Evolutionary conservation across 2,113 vertebrate genomes (phyloP), one percentile per base, ranked within the genome.

Genomic region (Caranx melampygus): DNA sequence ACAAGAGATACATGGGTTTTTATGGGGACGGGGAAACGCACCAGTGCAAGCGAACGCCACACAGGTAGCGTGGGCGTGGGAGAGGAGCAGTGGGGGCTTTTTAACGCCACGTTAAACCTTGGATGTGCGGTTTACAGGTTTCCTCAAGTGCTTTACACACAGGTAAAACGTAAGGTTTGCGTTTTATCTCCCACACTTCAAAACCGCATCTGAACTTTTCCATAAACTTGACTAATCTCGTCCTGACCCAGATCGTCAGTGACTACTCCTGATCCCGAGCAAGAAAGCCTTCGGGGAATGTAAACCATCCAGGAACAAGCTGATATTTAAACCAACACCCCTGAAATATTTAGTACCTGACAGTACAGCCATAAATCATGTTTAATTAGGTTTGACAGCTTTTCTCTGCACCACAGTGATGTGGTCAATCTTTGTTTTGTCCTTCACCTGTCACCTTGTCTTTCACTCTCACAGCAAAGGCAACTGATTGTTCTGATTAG

Each of bases 11-110:
- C 31, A 10, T n/a, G 14, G 0, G 7, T 12, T 72, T 89, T 89
- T 79, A 81, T 76, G 45, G 40, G 66, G n/a, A 51, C 2, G 40
- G n/a, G 77, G 52, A 76, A 64, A 69, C 84, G 66, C 75, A 44
- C 15, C 33, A 51, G 31, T 44, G 67, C 60, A 73, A 33, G 62
- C 47, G 33, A 73, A 37, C 61, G 42, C 87, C 84, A 71, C 87
- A 87, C 89, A 92, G 61, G 87, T 61, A 75, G 91, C 12, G 83
- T 55, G 66, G 72, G 83, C 54, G 74, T 76, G 79, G 34, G 78
- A 81, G 55, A 21, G 54, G 12, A 52, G 37, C 26, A 47, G 62
- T 16, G 11, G 78, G 67, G 66, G 81, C 49, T 80, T 87, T 85
- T 82, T 10, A 57, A 21, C 3, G 3, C 35, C 18, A 34, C 3